Percentiles rank a stretch among this genome's conserved stretches.
phyloP scores from a whole-genome alignment of 2,113 vertebrate genomes.

The Stictonetta naevosa region DNA sequence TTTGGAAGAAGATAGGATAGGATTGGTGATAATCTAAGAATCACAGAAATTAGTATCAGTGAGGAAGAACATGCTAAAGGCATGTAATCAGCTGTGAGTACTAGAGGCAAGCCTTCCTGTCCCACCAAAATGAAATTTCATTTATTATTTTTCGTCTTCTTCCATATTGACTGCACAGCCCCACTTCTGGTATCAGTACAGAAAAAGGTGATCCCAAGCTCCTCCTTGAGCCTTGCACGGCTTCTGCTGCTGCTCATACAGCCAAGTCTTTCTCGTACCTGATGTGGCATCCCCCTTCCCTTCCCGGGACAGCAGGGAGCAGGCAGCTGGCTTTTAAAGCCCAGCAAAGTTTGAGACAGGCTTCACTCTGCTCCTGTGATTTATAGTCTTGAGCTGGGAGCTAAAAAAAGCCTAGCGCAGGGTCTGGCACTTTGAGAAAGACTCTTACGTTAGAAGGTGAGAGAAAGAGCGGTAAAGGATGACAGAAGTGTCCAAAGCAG shows the following conservation, averaged over 20 bases:
- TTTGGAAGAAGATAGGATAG: not conserved
- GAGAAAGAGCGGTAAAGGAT: conserved; percentile 1
- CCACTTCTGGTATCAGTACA: not conserved
- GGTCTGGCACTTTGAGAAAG: not conserved
- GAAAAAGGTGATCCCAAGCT: not conserved
- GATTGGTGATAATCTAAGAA: not conserved
- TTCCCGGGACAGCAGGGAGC: not conserved
- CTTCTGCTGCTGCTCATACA: not conserved
- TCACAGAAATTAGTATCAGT: not conserved
- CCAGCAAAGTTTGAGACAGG: not conserved
- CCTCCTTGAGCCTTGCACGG: not conserved
- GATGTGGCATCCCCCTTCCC: not conserved
- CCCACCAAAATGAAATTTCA: not conserved
- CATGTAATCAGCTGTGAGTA: not conserved
- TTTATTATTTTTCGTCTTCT: not conserved
- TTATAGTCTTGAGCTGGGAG: not conserved
- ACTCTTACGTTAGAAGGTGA: not conserved
- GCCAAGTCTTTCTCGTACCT: not conserved
- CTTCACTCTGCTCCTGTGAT: not conserved
- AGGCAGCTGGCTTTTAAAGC: not conserved
- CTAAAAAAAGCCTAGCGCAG: not conserved
- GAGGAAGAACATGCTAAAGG: not conserved
- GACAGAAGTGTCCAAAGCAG: not conserved
- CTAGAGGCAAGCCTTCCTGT: not conserved
- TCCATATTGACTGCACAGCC: not conserved